These are phyloP conservation scores for Acanthosoma haemorrhoidale DNA, from an alignment of 2,888 invertebrate genomes.

Conservation along the genomic window DNA sequence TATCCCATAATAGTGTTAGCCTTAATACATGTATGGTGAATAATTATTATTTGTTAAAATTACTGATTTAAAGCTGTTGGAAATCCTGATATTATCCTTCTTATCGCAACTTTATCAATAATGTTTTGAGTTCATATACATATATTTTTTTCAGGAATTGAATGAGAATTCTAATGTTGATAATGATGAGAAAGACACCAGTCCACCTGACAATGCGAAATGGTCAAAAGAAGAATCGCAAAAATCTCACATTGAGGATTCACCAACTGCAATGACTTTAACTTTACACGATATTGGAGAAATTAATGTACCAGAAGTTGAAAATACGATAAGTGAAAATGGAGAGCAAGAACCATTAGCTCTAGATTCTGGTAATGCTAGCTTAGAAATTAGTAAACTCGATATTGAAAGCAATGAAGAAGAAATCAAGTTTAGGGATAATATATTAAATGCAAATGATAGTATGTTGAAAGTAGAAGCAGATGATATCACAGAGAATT, in stretches of 20 bases:
- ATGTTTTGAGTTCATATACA: too few relatives aligned
- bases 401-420: constrained; percentile 8
- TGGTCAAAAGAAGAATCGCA: constrained; percentile 30
- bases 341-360: background rate
- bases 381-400: constrained; percentile 3
- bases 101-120: background rate
- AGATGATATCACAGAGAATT: constrained; percentile 34
- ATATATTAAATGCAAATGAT: constrained; percentile 42
- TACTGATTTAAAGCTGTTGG: background rate
- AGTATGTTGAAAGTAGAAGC: constrained; percentile 36
- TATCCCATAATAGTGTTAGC: too few relatives aligned
- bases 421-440: constrained; percentile 7
- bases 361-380: constrained; percentile 20
- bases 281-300: constrained; percentile 37
- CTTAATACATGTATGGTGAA: too few relatives aligned
- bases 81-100: background rate
- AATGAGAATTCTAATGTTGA: constrained; percentile 50
- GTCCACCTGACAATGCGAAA: constrained; percentile 38
- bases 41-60: too few relatives aligned
- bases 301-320: constrained; percentile 30
- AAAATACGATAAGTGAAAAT: background rate
- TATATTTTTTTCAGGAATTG: constrained; percentile 33
- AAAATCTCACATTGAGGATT: constrained; percentile 29
- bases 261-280: constrained; percentile 35
- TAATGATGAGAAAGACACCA: constrained; percentile 48